Percentiles rank a stretch among this genome's conserved stretches.
These are phyloP conservation scores for Cerceris rybyensis DNA, from an alignment of 2,888 invertebrate genomes.

Conservation along the genomic window DNA sequence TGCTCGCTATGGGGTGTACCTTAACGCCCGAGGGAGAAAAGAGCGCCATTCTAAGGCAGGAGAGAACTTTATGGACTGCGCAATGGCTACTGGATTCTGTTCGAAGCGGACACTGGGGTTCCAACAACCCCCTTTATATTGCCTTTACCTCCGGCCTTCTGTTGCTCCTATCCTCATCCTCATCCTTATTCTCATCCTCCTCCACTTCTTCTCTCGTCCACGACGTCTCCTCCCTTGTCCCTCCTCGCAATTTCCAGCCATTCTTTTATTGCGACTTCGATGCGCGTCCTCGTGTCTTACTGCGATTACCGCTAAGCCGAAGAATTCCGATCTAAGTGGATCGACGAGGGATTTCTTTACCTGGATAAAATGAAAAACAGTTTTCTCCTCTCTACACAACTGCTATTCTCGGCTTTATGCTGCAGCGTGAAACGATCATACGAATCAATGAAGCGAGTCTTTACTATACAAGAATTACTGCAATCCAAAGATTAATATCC, in stretches of 20 bases:
- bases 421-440: not conserved
- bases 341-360: slow-evolving; percentile 51
- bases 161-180: slow-evolving; percentile 27
- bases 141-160: slow-evolving; percentile 41
- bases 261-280: slow-evolving; percentile 72
- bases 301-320: slow-evolving; percentile 70
- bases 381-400: not conserved
- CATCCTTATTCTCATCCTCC: slow-evolving; percentile 22
- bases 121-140: slow-evolving; percentile 55
- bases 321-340: slow-evolving; percentile 64
- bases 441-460: too few species aligned
- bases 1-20: slow-evolving; percentile 69
- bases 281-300: slow-evolving; percentile 66
- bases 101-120: slow-evolving; percentile 54
- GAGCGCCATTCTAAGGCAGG: slow-evolving; percentile 64
- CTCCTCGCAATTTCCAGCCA: slow-evolving; percentile 64
- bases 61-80: slow-evolving; percentile 77
- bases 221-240: slow-evolving; percentile 16
- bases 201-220: not conserved
- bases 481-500: too few species aligned
- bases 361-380: slow-evolving; percentile 16
- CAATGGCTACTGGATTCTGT: slow-evolving; percentile 71
- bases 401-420: not conserved
- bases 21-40: slow-evolving; percentile 70
- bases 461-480: too few species aligned